Percentiles rank a stretch among this genome's conserved stretches.
phyloP scores from a whole-genome alignment of 2,888 invertebrate genomes.

The Timema podura region DNA sequence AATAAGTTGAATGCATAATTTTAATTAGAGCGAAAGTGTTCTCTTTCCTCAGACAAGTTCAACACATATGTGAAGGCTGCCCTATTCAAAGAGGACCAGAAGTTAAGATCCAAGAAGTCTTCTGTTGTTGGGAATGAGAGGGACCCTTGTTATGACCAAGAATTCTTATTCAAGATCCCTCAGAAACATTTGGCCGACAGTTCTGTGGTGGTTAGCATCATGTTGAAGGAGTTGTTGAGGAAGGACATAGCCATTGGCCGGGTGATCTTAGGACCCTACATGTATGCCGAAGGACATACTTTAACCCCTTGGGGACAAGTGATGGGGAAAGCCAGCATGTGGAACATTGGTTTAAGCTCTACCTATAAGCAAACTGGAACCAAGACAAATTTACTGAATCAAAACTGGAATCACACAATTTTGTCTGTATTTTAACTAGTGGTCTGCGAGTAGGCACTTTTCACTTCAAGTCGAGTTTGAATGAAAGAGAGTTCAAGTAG shows the following conservation, averaged over 20 bases:
- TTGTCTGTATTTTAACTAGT: no score
- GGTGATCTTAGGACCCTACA: constrained; percentile 38
- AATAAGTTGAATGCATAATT: no score
- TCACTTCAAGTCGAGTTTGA: no score
- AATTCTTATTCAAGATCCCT: constrained; percentile 36
- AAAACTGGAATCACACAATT: no score
- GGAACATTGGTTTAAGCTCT: no score
- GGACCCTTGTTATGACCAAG: constrained; percentile 33
- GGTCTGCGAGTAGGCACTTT: no score
- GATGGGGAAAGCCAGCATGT: constrained; percentile 16
- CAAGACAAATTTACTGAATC: no score
- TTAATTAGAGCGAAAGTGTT: no score
- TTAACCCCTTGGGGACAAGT: constrained; percentile 40
- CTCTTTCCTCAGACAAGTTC: constrained; percentile 32
- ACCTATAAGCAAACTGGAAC: no score
- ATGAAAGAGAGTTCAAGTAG: no score
- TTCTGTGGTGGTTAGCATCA: constrained; percentile 37
- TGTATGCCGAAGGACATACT: constrained; percentile 34
- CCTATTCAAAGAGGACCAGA: constrained; percentile 37
- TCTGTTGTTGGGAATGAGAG: constrained; percentile 31
- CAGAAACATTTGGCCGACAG: constrained; percentile 34
- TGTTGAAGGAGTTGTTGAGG: constrained; percentile 34
- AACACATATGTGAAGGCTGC: constrained; percentile 39
- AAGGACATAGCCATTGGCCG: constrained; percentile 38
- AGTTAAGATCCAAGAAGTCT: constrained; percentile 37